A percentile compares a stretch with the other conserved stretches of the same genome.
These are phyloP conservation scores for Petrocephalus zakoni DNA, from an alignment of 2,113 vertebrate species.

Conservation along the genomic window DNA sequence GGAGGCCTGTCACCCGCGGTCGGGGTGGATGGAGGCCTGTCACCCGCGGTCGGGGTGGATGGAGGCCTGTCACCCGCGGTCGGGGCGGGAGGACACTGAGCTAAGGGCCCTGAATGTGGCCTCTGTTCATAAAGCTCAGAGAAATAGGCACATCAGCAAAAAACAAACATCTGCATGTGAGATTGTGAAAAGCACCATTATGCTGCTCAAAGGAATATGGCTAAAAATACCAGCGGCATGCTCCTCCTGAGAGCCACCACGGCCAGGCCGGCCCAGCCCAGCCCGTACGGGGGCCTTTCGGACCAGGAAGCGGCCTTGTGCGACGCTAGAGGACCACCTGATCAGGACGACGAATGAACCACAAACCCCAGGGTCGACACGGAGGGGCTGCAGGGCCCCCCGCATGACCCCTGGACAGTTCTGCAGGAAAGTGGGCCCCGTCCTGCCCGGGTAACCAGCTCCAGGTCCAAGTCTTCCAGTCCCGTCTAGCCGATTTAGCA, in stretches of 20 bases:
- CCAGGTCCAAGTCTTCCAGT: neutral
- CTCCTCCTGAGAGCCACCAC: neutral
- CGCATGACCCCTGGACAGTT: neutral
- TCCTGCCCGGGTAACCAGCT: neutral
- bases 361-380: neutral
- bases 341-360: neutral
- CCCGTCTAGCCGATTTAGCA: conserved; percentile 43
- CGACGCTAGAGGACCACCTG: neutral
- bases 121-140: conserved; percentile 14
- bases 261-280: neutral
- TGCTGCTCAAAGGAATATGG: neutral
- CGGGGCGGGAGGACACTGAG: neutral
- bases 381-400: neutral
- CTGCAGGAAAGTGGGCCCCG: neutral
- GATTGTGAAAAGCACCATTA: neutral
- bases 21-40: conserved; percentile 28
- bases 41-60: conserved; percentile 33
- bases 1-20: conserved; percentile 29
- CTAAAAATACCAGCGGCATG: neutral
- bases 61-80: conserved; percentile 29
- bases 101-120: neutral
- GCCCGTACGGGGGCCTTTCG: neutral
- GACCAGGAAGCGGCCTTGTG: neutral
- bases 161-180: conserved; percentile 17
- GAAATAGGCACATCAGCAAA: conserved; percentile 16